Conservation (phyloP, 2,797 vertebrate species). For the Lithobates pipiens region DNA sequence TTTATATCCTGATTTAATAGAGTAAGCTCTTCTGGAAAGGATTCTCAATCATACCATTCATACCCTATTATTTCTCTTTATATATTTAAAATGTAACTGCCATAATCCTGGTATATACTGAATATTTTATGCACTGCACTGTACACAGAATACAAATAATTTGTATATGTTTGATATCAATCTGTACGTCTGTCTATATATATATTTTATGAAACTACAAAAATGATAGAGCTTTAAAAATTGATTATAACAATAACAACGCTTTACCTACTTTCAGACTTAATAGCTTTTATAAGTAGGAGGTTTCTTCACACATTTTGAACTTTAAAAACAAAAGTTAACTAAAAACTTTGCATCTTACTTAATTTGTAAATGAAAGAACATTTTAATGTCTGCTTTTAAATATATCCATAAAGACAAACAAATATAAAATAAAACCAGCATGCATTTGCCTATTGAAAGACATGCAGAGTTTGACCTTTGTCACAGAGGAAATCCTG, state of each 20-base stretch:
- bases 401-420: not conserved
- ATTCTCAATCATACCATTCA: not conserved
- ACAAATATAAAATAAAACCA: constrained; percentile 29
- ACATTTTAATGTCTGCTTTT: not conserved
- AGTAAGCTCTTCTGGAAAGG: not conserved
- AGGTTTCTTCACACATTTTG: no score
- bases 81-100: not conserved
- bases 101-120: no score
- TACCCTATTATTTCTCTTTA: not conserved
- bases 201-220: not conserved
- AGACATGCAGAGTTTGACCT: constrained; percentile 57
- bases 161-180: no score
- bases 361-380: no score
- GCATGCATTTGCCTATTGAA: constrained; percentile 41
- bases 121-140: no score
- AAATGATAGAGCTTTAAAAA: no score
- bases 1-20: not conserved
- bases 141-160: not conserved
- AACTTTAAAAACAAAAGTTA: no score
- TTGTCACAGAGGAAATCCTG: constrained; percentile 61
- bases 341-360: no score
- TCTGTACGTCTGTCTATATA: not conserved
- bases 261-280: no score
- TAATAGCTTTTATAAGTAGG: no score
- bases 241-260: no score